A percentile compares a stretch with the other conserved stretches of the same genome.
These are phyloP conservation scores for Hemithea aestivaria DNA, from an alignment of 2,888 invertebrate genomes.

Conservation along the genomic window DNA sequence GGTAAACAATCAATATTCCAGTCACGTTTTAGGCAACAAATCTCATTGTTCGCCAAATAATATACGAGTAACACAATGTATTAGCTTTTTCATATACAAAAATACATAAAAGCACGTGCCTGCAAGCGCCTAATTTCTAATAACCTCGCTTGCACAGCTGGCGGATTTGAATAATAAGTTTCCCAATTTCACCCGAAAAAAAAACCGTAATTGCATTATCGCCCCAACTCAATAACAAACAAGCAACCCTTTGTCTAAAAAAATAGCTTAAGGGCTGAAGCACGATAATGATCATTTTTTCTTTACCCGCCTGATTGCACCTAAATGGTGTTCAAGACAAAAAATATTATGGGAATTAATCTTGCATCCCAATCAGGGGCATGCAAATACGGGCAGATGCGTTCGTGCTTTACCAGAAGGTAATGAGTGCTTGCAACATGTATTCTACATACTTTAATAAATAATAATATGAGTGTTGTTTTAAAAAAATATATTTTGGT, in stretches of 20 bases:
- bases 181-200: slow-evolving; percentile 55
- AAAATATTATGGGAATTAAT: slow-evolving; percentile 76
- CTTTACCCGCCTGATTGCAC: slow-evolving; percentile 68
- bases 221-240: slow-evolving; percentile 77
- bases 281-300: slow-evolving; percentile 75
- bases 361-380: slow-evolving; percentile 69
- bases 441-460: slow-evolving; percentile 15
- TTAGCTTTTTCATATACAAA: neutral
- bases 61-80: neutral
- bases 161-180: slow-evolving; percentile 75
- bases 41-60: neutral
- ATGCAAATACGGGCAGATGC: slow-evolving; percentile 76
- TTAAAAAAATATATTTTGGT: too few species aligned
- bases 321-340: slow-evolving; percentile 74
- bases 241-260: slow-evolving; percentile 77
- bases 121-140: slow-evolving; percentile 41
- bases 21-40: neutral
- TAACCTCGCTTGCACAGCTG: slow-evolving; percentile 71
- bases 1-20: neutral
- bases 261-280: slow-evolving; percentile 77
- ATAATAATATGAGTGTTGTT: slow-evolving; percentile 3
- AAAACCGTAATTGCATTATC: slow-evolving; percentile 77
- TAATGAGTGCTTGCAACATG: slow-evolving; percentile 32
- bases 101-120: slow-evolving; percentile 14
- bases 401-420: slow-evolving; percentile 57